Conservation (phyloP, 37 sponge, comb jelly and placozoan species). For the Halisarca cf. caerulea region DNA sequence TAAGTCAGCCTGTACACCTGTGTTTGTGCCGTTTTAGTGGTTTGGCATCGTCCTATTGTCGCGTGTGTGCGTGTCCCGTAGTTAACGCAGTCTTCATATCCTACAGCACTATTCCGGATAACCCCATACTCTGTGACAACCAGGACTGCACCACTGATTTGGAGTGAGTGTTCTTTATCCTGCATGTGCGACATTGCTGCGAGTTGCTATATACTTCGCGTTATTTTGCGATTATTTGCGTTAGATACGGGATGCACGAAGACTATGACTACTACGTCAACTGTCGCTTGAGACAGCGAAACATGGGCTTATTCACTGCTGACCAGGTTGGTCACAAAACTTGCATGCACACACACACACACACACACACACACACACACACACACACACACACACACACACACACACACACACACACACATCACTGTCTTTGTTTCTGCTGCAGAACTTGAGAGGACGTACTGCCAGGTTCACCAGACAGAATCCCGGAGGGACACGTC, state of each 20-base stretch:
- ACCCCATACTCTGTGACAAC: slow-evolving; percentile 70
- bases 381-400: background rate
- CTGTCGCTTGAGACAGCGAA: slow-evolving; percentile 80
- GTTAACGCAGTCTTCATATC: too few species aligned
- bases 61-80: too few species aligned
- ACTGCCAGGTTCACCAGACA: slow-evolving; percentile 92
- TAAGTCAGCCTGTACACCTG: background rate
- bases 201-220: background rate
- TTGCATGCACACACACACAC: background rate
- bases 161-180: slow-evolving; percentile 80
- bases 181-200: background rate
- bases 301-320: slow-evolving; percentile 94
- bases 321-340: slow-evolving; percentile 59
- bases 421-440: background rate
- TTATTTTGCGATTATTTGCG: background rate
- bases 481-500: slow-evolving; percentile 87
- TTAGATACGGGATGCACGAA: slow-evolving; percentile 97
- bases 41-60: too few species aligned
- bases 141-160: slow-evolving; percentile 89
- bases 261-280: slow-evolving; percentile 85
- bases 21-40: too few species aligned
- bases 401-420: background rate
- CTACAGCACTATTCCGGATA: slow-evolving; percentile 85
- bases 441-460: slow-evolving; percentile 65
- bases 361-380: background rate